These are phyloP conservation scores for Melanotaenia boesemani DNA, from an alignment of 2,797 vertebrate species.

Conservation along the genomic window DNA sequence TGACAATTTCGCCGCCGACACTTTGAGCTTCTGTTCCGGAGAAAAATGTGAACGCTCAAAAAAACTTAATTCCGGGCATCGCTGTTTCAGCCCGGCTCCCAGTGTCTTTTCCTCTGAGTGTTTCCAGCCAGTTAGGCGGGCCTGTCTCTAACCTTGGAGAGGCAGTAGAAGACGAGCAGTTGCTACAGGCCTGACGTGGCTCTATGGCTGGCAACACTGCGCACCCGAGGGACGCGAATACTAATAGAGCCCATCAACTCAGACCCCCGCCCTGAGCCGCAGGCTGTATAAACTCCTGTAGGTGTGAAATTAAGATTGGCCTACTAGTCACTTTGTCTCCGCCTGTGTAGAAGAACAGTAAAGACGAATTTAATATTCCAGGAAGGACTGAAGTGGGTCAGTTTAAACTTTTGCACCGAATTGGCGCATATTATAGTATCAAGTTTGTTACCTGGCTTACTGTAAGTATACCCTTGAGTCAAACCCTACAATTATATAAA, in stretches of 20 bases:
- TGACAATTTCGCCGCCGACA: slow-evolving; percentile 22
- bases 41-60: slow-evolving; percentile 10
- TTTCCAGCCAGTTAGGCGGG: slow-evolving; percentile 48
- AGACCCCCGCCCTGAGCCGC: slow-evolving; percentile 70
- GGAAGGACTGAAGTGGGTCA: background rate
- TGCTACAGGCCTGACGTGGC: slow-evolving; percentile 86
- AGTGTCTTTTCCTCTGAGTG: slow-evolving; percentile 53
- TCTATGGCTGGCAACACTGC: slow-evolving; percentile 81
- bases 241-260: slow-evolving; percentile 81
- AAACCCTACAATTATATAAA: background rate
- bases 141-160: slow-evolving; percentile 83
- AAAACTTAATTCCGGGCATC: slow-evolving; percentile 48
- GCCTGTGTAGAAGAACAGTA: too few species aligned
- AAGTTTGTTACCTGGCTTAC: too few species aligned
- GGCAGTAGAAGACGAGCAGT: slow-evolving; percentile 78
- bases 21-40: slow-evolving; percentile 15
- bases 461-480: too few species aligned
- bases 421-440: background rate
- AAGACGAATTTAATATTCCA: background rate
- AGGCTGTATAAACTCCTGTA: slow-evolving; percentile 19
- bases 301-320: slow-evolving; percentile 14
- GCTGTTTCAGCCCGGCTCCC: slow-evolving; percentile 54
- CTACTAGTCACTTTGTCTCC: slow-evolving; percentile 21
- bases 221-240: slow-evolving; percentile 88
- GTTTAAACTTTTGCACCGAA: slow-evolving; percentile 2